A percentile compares a stretch with the other conserved stretches of the same genome.
Conservation (phyloP, 2,797 vertebrate species). For the Typhlichthys subterraneus region DNA sequence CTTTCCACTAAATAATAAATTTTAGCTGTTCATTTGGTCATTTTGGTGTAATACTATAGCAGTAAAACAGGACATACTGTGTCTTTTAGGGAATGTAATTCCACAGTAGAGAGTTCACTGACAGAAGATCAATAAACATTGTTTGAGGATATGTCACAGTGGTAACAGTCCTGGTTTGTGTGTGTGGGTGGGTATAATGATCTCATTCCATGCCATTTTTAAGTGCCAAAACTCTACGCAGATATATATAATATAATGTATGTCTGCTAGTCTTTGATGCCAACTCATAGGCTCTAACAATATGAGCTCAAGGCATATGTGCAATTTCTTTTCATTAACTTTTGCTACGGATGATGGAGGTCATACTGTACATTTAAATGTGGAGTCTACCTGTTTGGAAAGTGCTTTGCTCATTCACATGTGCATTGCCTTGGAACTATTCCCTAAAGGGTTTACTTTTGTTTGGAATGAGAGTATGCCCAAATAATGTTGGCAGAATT, state of each 20-base stretch:
- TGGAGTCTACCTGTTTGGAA: background rate
- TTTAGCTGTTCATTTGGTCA: background rate
- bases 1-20: background rate
- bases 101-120: constrained; percentile 4
- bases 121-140: constrained; percentile 10
- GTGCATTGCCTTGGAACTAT: background rate
- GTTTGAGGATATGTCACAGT: background rate
- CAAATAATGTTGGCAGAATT: too few species aligned
- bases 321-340: background rate
- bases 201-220: background rate
- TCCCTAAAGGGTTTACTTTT: too few species aligned
- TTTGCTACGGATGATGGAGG: background rate
- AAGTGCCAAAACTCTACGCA: background rate
- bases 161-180: background rate
- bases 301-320: background rate
- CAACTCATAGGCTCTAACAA: background rate
- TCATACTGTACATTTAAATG: background rate
- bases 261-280: background rate
- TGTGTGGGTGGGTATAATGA: background rate
- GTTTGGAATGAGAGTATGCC: too few species aligned
- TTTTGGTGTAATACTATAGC: background rate
- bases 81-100: background rate
- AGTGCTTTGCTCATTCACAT: background rate
- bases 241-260: too few species aligned
- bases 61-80: constrained; percentile 1